phyloP scores from a whole-genome alignment of 2,888 invertebrate genomes.

The Frankliniella intonsa region DNA sequence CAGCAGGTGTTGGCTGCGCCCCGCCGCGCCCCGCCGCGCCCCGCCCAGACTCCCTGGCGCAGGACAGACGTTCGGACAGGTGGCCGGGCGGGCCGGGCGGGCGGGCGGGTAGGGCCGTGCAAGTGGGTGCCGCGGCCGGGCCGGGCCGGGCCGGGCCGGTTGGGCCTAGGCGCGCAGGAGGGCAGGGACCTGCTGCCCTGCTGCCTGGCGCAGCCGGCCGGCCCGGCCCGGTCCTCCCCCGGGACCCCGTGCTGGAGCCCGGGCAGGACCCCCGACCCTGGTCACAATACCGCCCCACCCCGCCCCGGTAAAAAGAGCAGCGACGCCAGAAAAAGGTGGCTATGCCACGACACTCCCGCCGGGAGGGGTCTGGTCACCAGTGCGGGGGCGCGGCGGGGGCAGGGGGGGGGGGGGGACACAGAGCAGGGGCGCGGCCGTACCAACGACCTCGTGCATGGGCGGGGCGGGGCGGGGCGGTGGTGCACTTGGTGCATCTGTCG shows the following conservation, averaged over 20 bases:
- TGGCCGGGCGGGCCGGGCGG: not conserved
- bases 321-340: not conserved
- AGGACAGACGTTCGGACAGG: not conserved
- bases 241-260: not conserved
- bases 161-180: no score
- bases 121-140: not conserved
- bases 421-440: not conserved
- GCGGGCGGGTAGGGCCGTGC: not conserved
- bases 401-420: no score
- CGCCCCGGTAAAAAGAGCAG: not conserved
- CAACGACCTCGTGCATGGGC: not conserved
- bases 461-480: not conserved
- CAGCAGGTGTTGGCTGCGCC: not conserved
- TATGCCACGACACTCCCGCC: not conserved
- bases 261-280: not conserved
- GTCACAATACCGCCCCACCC: not conserved
- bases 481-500: not conserved
- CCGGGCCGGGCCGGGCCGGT: not conserved
- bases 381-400: not conserved
- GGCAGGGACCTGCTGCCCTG: not conserved
- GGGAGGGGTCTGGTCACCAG: not conserved
- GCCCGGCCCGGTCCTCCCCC: not conserved
- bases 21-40: not conserved
- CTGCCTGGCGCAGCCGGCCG: not conserved
- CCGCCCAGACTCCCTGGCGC: not conserved